Evolutionary conservation across 1,140 invertebrate species (phyloP).

Genomic region (Tetraneura akinire): DNA sequence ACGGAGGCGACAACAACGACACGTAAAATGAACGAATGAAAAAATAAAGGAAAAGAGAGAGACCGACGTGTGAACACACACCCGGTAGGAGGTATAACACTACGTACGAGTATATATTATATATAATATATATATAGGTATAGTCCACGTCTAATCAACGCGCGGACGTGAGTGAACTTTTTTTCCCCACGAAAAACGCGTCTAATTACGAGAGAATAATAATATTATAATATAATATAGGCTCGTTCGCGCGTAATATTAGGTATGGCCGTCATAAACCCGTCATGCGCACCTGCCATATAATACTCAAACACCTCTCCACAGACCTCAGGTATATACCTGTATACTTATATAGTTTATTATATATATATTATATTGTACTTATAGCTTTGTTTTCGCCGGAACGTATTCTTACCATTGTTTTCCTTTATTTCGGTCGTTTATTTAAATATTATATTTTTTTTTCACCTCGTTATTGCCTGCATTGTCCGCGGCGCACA

Average conservation of each 20-base stretch:
- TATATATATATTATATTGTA: too few relatives aligned
- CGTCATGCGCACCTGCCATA: slow-evolving; percentile 32
- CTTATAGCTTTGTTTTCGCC: not conserved
- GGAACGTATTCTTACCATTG: not conserved
- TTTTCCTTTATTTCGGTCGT: slow-evolving; percentile 28
- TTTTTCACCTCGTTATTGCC: slow-evolving; percentile 31
- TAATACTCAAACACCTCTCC: slow-evolving; percentile 39
- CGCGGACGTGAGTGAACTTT: not conserved
- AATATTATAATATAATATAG: too few relatives aligned
- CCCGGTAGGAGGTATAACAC: not conserved
- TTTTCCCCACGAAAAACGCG: slow-evolving; percentile 17
- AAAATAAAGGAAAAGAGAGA: too few relatives aligned
- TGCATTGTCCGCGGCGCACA: slow-evolving; percentile 23
- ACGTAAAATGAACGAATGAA: not conserved
- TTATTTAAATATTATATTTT: not conserved
- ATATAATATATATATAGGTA: not conserved
- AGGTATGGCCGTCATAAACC: slow-evolving; percentile 18
- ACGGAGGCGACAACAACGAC: not conserved
- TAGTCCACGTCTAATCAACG: not conserved
- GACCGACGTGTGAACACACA: not conserved
- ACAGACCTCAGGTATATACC: too few relatives aligned
- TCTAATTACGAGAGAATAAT: slow-evolving; percentile 31
- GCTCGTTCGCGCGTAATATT: not conserved
- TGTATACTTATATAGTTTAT: too few relatives aligned
- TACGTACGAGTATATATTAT: too few relatives aligned